These are phyloP conservation scores for Siphamia tubifer DNA, from an alignment of 2,113 vertebrate species.

Conservation along the genomic window DNA sequence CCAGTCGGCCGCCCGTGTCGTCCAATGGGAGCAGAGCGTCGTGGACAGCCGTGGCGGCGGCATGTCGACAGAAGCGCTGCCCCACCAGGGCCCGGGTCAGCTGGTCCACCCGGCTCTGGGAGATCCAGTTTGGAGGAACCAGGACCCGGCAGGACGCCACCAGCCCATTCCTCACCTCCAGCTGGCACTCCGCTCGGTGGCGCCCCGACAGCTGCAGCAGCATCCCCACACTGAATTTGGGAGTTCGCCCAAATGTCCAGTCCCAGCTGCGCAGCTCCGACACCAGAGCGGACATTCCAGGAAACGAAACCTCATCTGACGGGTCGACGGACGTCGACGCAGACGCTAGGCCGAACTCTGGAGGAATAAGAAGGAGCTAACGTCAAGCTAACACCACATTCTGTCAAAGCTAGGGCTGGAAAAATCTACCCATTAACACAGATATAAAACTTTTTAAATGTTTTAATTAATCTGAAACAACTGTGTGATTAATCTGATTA, in stretches of 20 bases:
- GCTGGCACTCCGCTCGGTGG: constrained; percentile 45
- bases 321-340: constrained; percentile 80
- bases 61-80: constrained; percentile 82
- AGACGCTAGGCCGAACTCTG: constrained; percentile 74
- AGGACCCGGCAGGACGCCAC: constrained; percentile 82
- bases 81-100: constrained; percentile 79
- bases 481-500: no score
- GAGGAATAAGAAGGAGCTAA: background rate
- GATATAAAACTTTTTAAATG: no score
- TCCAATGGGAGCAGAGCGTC: constrained; percentile 64
- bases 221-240: constrained; percentile 84
- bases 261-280: constrained; percentile 87
- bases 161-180: constrained; percentile 85
- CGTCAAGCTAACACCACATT: background rate
- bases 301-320: constrained; percentile 80
- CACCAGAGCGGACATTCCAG: constrained; percentile 81
- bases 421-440: background rate
- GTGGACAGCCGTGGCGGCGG: constrained; percentile 39
- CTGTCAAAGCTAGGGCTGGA: background rate
- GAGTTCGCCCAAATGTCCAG: constrained; percentile 93
- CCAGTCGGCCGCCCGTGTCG: constrained; percentile 52
- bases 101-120: constrained; percentile 66
- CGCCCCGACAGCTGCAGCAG: constrained; percentile 61
- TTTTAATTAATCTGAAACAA: no score
- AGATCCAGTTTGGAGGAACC: constrained; percentile 82